Percentiles rank a stretch among this genome's conserved stretches.
These are phyloP conservation scores for Hyaena hyaena DNA, from an alignment of 2,113 vertebrate species.

Conservation along the genomic window DNA sequence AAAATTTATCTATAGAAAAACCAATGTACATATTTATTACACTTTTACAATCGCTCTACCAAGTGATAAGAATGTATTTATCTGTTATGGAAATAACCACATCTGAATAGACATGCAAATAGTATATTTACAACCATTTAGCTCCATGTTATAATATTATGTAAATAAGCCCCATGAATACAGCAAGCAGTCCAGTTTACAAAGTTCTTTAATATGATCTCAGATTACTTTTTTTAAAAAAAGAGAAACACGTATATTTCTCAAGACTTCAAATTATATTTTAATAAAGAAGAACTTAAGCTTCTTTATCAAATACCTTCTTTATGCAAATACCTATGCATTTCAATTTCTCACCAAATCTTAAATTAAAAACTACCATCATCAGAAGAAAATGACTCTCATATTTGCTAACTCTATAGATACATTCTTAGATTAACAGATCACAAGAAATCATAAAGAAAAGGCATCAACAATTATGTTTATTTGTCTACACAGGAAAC, in stretches of 20 bases:
- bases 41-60: conserved; percentile 30
- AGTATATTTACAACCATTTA: conserved; percentile 39
- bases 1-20: conserved; percentile 55
- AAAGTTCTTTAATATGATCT: neutral
- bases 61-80: conserved; percentile 17
- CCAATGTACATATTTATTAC: neutral
- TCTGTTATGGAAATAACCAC: conserved; percentile 1
- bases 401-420: neutral
- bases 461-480: neutral
- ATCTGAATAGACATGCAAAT: neutral
- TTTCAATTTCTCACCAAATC: conserved; percentile 3
- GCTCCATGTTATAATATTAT: neutral
- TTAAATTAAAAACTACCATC: neutral
- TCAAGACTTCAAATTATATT: neutral
- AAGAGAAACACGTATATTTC: neutral
- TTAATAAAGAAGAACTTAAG: neutral
- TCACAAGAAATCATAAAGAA: neutral
- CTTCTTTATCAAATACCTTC: neutral
- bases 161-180: neutral
- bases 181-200: neutral
- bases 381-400: neutral
- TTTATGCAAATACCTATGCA: neutral
- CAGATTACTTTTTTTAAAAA: neutral
- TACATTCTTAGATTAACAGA: neutral
- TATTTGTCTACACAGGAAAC: neutral